A percentile compares a stretch with the other conserved stretches of the same genome.
These are phyloP conservation scores for Dendrolimus pini DNA, from an alignment of 2,888 invertebrate genomes.

Conservation along the genomic window DNA sequence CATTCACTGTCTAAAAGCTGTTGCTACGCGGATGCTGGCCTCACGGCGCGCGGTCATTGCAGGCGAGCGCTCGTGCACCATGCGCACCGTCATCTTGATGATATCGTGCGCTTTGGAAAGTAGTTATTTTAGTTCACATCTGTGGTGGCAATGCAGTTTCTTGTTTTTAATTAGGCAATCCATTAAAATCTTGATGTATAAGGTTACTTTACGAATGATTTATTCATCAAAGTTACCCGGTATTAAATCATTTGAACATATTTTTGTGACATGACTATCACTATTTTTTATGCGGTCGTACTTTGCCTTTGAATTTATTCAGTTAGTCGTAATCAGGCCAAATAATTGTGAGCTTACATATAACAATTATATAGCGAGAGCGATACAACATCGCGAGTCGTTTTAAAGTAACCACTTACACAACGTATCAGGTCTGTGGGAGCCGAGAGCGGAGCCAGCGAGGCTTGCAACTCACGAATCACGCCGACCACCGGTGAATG, in stretches of 20 bases:
- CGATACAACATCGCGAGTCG: too few relatives aligned
- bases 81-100: constrained; percentile 55
- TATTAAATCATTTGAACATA: too few relatives aligned
- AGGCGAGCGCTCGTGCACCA: constrained; percentile 58
- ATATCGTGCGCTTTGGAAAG: constrained; percentile 70
- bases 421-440: constrained; percentile 37
- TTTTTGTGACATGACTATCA: too few relatives aligned
- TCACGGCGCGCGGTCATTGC: constrained; percentile 60
- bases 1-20: constrained; percentile 68
- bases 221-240: too few relatives aligned
- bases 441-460: constrained; percentile 24
- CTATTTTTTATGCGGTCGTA: constrained; percentile 38
- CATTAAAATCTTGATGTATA: too few relatives aligned
- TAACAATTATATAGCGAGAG: too few relatives aligned
- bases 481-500: constrained; percentile 59
- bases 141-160: constrained; percentile 26
- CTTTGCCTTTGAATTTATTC: too few relatives aligned
- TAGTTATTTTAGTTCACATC: constrained; percentile 47
- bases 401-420: constrained; percentile 13
- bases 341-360: too few relatives aligned
- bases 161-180: constrained; percentile 19
- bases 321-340: too few relatives aligned
- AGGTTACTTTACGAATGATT: too few relatives aligned
- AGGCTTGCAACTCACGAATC: constrained; percentile 33
- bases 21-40: constrained; percentile 73